These are phyloP conservation scores for Hemicordylus capensis DNA, from an alignment of 2,113 vertebrate species.

Conservation along the genomic window DNA sequence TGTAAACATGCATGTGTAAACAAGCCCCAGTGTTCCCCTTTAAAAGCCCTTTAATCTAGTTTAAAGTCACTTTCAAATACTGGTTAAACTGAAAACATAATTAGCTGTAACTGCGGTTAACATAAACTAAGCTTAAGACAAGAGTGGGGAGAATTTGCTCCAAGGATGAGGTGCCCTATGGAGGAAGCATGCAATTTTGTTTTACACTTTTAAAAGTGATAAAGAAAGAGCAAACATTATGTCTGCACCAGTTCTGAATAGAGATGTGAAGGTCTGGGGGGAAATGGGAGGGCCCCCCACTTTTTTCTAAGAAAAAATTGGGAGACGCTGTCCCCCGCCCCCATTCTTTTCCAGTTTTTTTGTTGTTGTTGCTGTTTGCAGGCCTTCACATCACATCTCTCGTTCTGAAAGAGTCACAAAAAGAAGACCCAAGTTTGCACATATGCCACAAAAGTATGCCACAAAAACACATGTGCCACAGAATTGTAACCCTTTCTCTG, in stretches of 20 bases:
- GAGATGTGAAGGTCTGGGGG: no score
- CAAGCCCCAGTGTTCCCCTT: neutral
- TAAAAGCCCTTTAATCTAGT: neutral
- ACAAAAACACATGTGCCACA: conserved; percentile 40
- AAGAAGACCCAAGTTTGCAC: neutral
- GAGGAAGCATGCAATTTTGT: neutral
- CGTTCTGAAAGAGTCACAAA: no score
- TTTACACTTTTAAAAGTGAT: neutral
- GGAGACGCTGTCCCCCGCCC: no score
- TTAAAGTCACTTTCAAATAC: neutral
- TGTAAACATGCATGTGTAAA: neutral
- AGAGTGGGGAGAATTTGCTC: neutral
- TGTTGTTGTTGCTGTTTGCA: no score
- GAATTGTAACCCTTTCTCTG: conserved; percentile 33
- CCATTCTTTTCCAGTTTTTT: no score
- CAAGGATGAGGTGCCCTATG: neutral
- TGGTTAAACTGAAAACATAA: neutral
- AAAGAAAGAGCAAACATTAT: neutral
- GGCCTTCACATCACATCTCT: no score
- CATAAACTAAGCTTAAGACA: neutral
- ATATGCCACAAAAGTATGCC: no score
- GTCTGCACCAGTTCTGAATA: neutral
- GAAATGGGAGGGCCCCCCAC: no score
- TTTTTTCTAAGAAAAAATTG: no score
- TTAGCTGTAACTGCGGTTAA: neutral